Percentiles rank a stretch among this genome's conserved stretches.
Evolutionary conservation across 2,113 vertebrate genomes (phyloP).

Genomic region (Neodontobutis hainanensis): DNA sequence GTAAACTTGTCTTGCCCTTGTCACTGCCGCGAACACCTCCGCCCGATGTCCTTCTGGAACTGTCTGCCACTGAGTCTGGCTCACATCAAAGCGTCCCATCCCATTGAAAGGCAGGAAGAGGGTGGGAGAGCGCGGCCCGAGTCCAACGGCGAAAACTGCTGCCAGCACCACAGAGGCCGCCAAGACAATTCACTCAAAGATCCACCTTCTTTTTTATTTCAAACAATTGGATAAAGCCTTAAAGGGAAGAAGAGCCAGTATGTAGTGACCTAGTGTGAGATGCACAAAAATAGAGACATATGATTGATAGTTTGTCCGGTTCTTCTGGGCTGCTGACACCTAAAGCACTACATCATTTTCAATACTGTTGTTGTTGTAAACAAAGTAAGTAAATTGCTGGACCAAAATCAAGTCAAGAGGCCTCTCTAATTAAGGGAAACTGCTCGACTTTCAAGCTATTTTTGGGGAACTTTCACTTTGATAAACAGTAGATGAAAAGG

Average conservation of each 20-base stretch:
- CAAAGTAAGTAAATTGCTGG: no score
- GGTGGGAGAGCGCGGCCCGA: slow-evolving; percentile 56
- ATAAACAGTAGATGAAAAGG: no score
- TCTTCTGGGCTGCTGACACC: no score
- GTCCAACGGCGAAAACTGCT: slow-evolving; percentile 40
- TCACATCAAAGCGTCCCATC: slow-evolving; percentile 67
- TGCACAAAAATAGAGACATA: neutral
- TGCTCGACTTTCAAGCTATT: no score
- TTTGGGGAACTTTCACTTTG: no score
- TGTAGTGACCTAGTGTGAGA: slow-evolving; percentile 13
- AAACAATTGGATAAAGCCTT: slow-evolving; percentile 54
- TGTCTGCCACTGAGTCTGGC: slow-evolving; percentile 69
- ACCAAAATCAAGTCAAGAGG: no score
- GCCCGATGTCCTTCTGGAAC: slow-evolving; percentile 3
- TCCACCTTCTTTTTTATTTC: slow-evolving; percentile 41
- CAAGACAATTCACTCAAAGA: slow-evolving; percentile 64
- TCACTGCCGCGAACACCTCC: no score
- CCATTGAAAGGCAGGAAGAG: slow-evolving; percentile 76
- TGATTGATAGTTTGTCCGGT: no score
- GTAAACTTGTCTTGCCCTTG: neutral
- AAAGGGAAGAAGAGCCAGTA: slow-evolving; percentile 41
- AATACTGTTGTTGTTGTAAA: no score
- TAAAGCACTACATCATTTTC: no score
- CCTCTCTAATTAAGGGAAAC: no score
- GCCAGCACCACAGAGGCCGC: slow-evolving; percentile 50